Base-by-base conservation (phyloP, 2,888 invertebrate genomes). In the Parochlus steinenii region DNA sequence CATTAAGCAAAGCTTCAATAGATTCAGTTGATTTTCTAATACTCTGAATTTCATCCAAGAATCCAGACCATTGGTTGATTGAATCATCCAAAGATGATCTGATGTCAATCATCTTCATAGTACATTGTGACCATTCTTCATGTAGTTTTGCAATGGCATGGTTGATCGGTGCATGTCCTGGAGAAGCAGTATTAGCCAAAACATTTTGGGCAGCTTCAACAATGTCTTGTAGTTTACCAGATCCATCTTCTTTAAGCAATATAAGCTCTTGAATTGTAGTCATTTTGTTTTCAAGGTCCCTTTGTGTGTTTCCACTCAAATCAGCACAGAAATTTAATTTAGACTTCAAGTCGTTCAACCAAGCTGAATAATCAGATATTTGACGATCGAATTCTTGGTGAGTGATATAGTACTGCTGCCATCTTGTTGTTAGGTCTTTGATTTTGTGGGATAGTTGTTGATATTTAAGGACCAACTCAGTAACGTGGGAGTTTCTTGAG, bases 141-240 rank as follows among this genome's bases (percentile, higher is more conserved):
- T 93, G 92, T 29, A 93, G 62, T 39, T 74, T 71, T 2, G 80
- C 72, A 5, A 93, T 60, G 3, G 79, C 71, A 43, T 80, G 75
- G 46, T 90, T 89, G 34, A 95, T 87, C 18, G 74, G 67, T 44
- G 79, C 77, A 45, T 93, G 89, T 0, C 93, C 93, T 22, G 71
- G 63, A 2, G 85, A 80, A 0, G 90, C 85, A 0, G 93, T 92
- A 49, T 89, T 92, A 0, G 85, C 83, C 47, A 92, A 62, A 1
- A 92, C 85, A 45, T 73, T 76, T 58, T 95, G 93, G 0, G 89
- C 90, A 44, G 85, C 58, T 48, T 92, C 92, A n/a, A 90, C 79
- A 26, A 86, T 70, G 32, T 74, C 71, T 51, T 93, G 87, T 19
- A 90, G 79, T 55, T 81, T 81, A 0, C 75, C 71, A 47, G 86